These are phyloP conservation scores for Netelia melanura DNA, from an alignment of 2,888 invertebrate genomes.

Conservation along the genomic window DNA sequence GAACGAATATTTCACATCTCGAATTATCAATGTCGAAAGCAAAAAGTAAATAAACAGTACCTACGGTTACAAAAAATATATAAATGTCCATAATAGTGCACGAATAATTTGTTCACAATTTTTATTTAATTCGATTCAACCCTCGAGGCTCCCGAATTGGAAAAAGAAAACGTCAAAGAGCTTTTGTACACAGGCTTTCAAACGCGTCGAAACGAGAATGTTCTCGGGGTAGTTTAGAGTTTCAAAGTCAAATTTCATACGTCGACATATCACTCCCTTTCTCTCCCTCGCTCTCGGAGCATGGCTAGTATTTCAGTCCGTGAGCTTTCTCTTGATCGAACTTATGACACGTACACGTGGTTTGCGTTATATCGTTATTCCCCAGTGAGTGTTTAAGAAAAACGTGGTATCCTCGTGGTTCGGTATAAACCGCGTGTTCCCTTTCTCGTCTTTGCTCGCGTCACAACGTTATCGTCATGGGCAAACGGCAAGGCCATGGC, in stretches of 20 bases:
- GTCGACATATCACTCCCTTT: background rate
- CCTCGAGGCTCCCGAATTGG: background rate
- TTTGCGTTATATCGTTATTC: slow-evolving; percentile 25
- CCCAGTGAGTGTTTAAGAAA: slow-evolving; percentile 28
- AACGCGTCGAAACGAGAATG: background rate
- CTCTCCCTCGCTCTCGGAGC: background rate
- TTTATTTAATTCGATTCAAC: background rate
- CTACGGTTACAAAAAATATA: too few species aligned
- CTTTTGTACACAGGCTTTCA: slow-evolving; percentile 5
- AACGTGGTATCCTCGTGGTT: slow-evolving; percentile 22
- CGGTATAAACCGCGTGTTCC: slow-evolving; percentile 5
- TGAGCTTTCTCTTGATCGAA: background rate
- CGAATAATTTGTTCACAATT: background rate
- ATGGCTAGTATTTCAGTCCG: background rate
- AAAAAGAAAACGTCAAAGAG: background rate
- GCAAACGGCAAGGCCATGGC: background rate
- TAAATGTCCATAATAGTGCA: too few species aligned
- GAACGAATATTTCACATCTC: too few species aligned
- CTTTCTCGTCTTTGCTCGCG: slow-evolving; percentile 25
- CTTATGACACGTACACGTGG: background rate
- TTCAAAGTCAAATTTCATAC: slow-evolving; percentile 29
- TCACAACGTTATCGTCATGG: slow-evolving; percentile 24
- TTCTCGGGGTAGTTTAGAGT: slow-evolving; percentile 22
- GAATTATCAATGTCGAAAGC: too few species aligned
- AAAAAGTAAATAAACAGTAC: too few species aligned